Base-by-base conservation (phyloP, 2,888 invertebrate genomes). In the Microctonus brassicae region DNA sequence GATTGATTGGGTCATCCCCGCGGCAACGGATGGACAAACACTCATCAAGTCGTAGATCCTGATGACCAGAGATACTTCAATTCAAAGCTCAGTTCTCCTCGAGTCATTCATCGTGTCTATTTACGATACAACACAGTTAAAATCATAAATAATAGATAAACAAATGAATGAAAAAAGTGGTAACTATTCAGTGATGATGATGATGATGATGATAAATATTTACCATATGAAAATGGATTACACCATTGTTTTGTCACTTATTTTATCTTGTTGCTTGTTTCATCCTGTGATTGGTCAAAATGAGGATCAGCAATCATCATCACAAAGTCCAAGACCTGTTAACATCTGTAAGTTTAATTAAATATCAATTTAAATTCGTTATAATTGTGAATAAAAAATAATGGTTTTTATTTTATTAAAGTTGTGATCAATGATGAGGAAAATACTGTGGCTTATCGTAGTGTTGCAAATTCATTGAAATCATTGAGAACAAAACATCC, bases 1-100 rank as follows among this genome's bases (percentile, higher is more conserved):
- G 77, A 84, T 84, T 86, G 86, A 86, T 86, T 83, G 83, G 83
- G 82, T 83, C 84, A 80, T 87, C 85, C 81, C 87, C 86, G 83
- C 79, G 85, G 85, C 86, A 86, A 87, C 87, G 80, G 76, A 78
- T 80, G 79, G 79, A 58, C 86, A 86, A 87, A 87, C 87, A 87
- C 75, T 71, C 79, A 81, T 75, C 60, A 69, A 72, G 70, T 72
- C 64, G 75, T 73, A 69, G 70, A 76, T 73, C 70, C 76, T 72
- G 66, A 72, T 73, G 75, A 72, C 74, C 72, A 73, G 61, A 20
- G 68, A 63, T 39, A 22, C 34, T 67, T 29, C 24, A 61, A 20
- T 63, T 17, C 63, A 13, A 26, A 22, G 22, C 39, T 39, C 39
- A 66, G 63, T 64, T 57, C 39, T 39, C 57, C 11, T 24, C 29